These are phyloP conservation scores for Holacanthus passer DNA, from an alignment of 2,113 vertebrate genomes.

Conservation along the genomic window DNA sequence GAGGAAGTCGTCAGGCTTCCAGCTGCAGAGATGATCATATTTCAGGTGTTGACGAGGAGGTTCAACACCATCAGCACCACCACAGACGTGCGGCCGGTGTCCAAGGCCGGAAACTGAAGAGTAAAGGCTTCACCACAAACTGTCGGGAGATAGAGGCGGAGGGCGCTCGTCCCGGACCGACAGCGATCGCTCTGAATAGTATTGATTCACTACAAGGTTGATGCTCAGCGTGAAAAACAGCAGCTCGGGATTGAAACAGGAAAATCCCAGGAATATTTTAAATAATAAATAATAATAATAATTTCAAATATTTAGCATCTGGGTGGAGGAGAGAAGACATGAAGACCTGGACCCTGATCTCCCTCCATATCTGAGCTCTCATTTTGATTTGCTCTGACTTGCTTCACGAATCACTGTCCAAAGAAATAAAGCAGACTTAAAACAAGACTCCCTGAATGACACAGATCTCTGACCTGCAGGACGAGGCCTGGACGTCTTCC, in stretches of 20 bases:
- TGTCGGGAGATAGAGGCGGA: background rate
- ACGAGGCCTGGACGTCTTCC: background rate
- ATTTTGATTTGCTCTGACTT: no score
- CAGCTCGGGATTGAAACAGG: background rate
- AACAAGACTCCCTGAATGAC: no score
- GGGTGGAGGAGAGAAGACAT: no score
- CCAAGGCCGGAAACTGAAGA: conserved; percentile 17
- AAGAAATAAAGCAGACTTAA: background rate
- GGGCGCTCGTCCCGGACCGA: background rate
- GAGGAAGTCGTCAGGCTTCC: background rate
- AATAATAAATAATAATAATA: no score
- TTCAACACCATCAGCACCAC: background rate
- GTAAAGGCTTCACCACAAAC: conserved; percentile 3
- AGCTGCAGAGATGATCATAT: background rate
- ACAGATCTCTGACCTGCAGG: background rate
- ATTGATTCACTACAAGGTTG: conserved; percentile 6
- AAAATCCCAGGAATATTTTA: no score
- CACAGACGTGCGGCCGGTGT: background rate
- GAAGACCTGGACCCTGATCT: background rate
- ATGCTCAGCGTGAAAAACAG: background rate
- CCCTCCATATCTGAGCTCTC: background rate
- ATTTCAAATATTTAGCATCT: background rate
- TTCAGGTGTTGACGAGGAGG: background rate
- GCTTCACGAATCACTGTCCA: background rate
- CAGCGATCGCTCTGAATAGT: conserved; percentile 14